Evolutionary conservation across 2,888 invertebrate species (phyloP).

Genomic region (Lutraria lutraria): DNA sequence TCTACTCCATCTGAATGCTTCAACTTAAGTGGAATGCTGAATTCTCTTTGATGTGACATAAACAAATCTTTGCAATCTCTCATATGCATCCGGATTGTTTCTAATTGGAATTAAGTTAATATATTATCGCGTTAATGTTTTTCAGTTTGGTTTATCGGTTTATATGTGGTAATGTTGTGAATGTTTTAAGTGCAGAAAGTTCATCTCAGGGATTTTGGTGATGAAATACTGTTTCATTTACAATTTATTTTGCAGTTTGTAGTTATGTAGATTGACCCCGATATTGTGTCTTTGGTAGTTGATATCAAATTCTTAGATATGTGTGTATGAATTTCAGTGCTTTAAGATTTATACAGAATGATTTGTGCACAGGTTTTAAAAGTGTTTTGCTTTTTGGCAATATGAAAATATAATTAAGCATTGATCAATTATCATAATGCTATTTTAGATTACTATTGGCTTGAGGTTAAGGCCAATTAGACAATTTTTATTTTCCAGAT

Average conservation of each 20-base stretch:
- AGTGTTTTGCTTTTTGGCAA: background rate
- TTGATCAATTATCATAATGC: too few species aligned
- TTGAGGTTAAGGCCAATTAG: background rate
- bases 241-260: too few species aligned
- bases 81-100: background rate
- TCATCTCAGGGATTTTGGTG: background rate
- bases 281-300: background rate
- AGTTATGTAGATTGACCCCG: too few species aligned
- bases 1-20: too few species aligned
- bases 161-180: background rate
- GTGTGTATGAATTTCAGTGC: too few species aligned
- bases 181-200: background rate
- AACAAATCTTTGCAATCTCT: background rate
- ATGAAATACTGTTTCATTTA: too few species aligned
- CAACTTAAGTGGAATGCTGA: too few species aligned
- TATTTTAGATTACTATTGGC: too few species aligned
- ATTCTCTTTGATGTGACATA: background rate
- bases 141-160: background rate
- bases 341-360: too few species aligned
- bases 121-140: background rate
- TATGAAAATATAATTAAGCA: too few species aligned
- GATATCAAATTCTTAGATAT: background rate
- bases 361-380: too few species aligned
- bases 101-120: background rate
- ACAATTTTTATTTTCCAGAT: background rate